phyloP scores from a whole-genome alignment of 2,888 invertebrate genomes.

The Phyllotreta striolata region DNA sequence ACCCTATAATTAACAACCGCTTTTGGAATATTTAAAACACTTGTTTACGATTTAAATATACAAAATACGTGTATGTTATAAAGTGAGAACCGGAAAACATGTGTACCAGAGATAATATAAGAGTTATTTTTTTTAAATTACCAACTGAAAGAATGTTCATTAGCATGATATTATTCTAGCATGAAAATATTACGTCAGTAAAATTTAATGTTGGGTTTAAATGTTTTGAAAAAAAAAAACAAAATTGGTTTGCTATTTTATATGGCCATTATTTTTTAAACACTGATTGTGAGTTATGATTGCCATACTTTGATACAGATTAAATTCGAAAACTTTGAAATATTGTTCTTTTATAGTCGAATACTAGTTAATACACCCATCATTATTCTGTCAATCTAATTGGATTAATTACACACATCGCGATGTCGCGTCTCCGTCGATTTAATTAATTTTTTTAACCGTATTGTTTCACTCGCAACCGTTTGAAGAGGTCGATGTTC shows the following conservation, averaged over 20 bases:
- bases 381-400: constrained; percentile 4
- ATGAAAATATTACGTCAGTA: neutral
- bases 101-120: constrained; percentile 4
- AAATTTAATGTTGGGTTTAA: too few species aligned
- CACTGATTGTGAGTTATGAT: too few species aligned
- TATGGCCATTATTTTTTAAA: too few species aligned
- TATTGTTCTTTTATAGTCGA: too few species aligned
- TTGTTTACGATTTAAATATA: constrained; percentile 9
- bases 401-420: constrained; percentile 1
- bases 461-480: constrained; percentile 1
- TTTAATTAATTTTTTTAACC: constrained; percentile 12
- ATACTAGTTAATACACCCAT: too few species aligned
- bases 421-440: constrained; percentile 8
- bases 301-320: too few species aligned
- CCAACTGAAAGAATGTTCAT: neutral
- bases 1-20: constrained; percentile 15
- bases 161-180: constrained; percentile 2
- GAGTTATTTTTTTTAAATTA: constrained; percentile 2
- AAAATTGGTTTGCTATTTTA: too few species aligned
- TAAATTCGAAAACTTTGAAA: too few species aligned
- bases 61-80: constrained; percentile 5
- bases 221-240: too few species aligned
- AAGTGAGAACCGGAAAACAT: constrained; percentile 11
- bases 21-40: constrained; percentile 15
- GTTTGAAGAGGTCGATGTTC: neutral